These are phyloP conservation scores for Charadrius vociferus DNA, from an alignment of 2,113 vertebrate genomes.

Conservation along the genomic window DNA sequence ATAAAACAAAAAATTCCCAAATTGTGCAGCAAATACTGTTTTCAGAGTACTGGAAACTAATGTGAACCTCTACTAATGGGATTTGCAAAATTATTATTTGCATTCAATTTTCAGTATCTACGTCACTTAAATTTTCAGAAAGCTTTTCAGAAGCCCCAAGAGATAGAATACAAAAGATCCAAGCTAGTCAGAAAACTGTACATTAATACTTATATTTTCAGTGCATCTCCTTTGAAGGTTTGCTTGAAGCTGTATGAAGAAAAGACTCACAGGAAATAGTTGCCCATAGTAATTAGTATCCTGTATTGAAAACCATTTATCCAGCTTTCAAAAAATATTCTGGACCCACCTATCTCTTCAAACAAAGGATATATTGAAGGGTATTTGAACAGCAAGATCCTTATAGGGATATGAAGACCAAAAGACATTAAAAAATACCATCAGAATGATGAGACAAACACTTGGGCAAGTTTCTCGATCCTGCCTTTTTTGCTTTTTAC, in stretches of 20 bases:
- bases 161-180: background rate
- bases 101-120: background rate
- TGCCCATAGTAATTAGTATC: background rate
- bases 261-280: background rate
- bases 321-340: background rate
- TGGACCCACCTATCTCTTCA: background rate
- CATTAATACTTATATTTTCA: slow-evolving; percentile 1
- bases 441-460: background rate
- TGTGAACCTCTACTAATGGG: background rate
- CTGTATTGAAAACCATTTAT: background rate
- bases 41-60: background rate
- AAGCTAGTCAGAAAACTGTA: background rate
- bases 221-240: background rate
- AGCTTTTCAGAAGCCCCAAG: background rate
- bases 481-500: background rate
- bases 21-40: background rate
- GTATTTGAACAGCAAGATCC: background rate
- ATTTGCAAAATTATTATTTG: slow-evolving; percentile 25
- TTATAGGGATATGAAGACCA: background rate
- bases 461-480: background rate
- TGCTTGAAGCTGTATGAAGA: background rate
- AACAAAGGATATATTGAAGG: background rate
- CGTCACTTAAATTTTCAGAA: background rate
- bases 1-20: background rate
- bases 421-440: background rate